Base-by-base conservation (phyloP, 2,888 invertebrate genomes). In the Dromius quadrimaculatus region DNA sequence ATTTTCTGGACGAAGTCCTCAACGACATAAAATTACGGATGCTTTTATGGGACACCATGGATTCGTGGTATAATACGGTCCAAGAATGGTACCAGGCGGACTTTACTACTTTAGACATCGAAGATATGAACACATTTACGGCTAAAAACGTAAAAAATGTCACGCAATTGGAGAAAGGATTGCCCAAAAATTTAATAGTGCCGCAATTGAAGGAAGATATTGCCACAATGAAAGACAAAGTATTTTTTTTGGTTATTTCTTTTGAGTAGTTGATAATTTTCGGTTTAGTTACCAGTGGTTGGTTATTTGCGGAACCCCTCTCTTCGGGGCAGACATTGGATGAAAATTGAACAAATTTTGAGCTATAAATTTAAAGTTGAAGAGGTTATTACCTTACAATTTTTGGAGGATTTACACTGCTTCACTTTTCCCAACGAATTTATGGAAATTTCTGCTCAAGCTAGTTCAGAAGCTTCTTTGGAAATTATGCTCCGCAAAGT, bases 371-470 rank as follows among this genome's bases (percentile, higher is more conserved):
- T 94, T 76, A 88, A 88, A 36, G 86, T 89, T 0, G 92, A 92
- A 22, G 88, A 88, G 75, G 81, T 83, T 6, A 77, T 93, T 15
- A 92, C 90, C 0, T 83, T 95, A 11, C 85, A 86, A 9, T 82
- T 88, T 19, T 85, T 95, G 50, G 91, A 92, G 71, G 87, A 90
- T 0, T 83, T 91, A 2, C 87, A 90, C n/a, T 91, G 90, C 0
- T 94, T 94, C 81, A 87, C 88, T 57, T 88, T 89, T 76, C 87
- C 89, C 0, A 88, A 90, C 6, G 88, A 90, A 72, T 81, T 97
- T 11, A 91, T 92, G 88, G 94, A 95, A 78, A 89, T 96, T 5
- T 92, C 95, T 0, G 91, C 91, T 0, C 92, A 94, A 79, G 96
- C 96, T 0, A 94, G 92, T 75, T 94, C 95, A 1, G 96, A 97